Conservation (phyloP, 2,888 invertebrate species). For the Mesorhabditis sp. region DNA sequence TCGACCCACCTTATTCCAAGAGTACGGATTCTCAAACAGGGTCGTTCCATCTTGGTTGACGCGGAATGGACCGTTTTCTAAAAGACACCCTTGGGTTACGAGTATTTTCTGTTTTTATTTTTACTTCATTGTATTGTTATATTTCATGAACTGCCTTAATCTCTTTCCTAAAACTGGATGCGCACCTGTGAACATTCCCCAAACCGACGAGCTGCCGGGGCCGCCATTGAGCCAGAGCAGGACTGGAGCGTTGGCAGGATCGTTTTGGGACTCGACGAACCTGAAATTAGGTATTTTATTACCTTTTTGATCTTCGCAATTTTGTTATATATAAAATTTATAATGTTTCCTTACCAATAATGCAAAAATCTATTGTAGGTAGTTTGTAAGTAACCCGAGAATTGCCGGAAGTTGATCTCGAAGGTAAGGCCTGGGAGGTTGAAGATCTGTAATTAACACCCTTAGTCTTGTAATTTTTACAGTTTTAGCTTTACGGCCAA, state of each 20-base stretch:
- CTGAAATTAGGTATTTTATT: conserved; percentile 19
- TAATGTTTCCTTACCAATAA: conserved; percentile 21
- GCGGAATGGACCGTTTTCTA: conserved; percentile 60
- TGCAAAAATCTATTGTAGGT: conserved; percentile 25
- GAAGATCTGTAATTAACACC: conserved; percentile 20
- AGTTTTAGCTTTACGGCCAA: too few relatives aligned
- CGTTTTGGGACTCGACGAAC: conserved; percentile 31
- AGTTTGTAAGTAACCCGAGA: conserved; percentile 35
- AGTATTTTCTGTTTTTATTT: too few relatives aligned
- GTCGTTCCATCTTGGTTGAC: conserved; percentile 38
- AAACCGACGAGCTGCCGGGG: conserved; percentile 29
- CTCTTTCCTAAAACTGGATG: too few relatives aligned
- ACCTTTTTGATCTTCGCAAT: neutral
- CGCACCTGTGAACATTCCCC: conserved; percentile 55
- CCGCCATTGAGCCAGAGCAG: conserved; percentile 46
- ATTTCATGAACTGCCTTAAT: too few relatives aligned
- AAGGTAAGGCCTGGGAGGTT: conserved; percentile 36
- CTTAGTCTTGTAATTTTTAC: neutral
- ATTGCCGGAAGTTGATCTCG: conserved; percentile 35
- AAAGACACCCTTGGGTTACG: neutral
- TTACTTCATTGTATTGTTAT: too few relatives aligned
- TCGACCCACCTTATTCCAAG: conserved; percentile 44
- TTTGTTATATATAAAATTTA: neutral
- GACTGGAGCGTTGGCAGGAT: conserved; percentile 24
- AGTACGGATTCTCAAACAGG: conserved; percentile 39